Evolutionary conservation across 2,113 vertebrate species (phyloP), one percentile per base, ranked within the genome.

Genomic region (Psammodynastes pulverulentus): DNA sequence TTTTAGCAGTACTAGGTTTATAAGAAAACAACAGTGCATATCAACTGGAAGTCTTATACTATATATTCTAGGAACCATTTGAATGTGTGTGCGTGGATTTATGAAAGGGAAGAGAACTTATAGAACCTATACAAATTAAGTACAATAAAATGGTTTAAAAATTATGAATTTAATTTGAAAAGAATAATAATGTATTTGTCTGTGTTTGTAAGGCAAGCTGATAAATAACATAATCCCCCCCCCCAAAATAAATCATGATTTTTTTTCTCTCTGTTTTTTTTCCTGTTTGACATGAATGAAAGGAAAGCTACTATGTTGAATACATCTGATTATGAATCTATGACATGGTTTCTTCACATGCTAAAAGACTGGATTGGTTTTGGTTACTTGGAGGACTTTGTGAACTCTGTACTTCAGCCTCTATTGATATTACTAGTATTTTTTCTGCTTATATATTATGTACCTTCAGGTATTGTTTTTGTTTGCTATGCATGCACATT

Each of bases 391-490:
- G 34, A 29, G 17, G 23, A 84, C 24, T 53, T 53, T 29, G 0
- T 39, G n/a, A 45, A 13, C 9, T 53, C 8, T 29, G 3, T 52
- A 79, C 34, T 53, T 53, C 53, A 29, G 17, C 26, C 26, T 23
- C 23, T n/a, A 43, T 4, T 39, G 0, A 3, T 34, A 12, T 48
- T 67, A 26, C n/a, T 56, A 2, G 19, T 62, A 54, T 10, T 49
- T 15, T 1, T 13, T 7, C 19, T 91, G 9, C 3, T 46, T 0
- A 58, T 34, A 2, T 19, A 5, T 48, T 21, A 9, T 34, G 0
- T 26, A 26, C 0, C 1, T 62, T 49, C 0, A 21, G 1, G 24
- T 5, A 1, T 49, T 10, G 1, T 24, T 17, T 39, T 23, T 3
- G 1, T 26, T 17, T 34, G 3, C 23, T 89, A 24, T n/a, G 5